Evolutionary conservation across 2,797 vertebrate species (phyloP).

Genomic region (Sebastes oblongus): DNA sequence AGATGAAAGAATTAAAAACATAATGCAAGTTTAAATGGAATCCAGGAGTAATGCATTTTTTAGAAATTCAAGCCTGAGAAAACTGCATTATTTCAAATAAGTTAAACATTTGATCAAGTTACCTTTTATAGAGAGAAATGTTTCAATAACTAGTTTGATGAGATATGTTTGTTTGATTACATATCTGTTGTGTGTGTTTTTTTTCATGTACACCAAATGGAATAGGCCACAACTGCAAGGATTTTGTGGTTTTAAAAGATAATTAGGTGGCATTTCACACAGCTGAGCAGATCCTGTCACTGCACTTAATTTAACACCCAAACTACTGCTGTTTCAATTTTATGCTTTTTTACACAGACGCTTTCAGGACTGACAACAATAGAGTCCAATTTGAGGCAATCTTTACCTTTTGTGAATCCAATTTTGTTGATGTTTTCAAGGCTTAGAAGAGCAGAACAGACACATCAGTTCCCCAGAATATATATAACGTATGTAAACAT

Average conservation of each 20-base stretch:
- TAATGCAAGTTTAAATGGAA: background rate
- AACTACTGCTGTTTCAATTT: background rate
- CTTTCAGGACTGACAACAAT: background rate
- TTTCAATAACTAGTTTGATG: background rate
- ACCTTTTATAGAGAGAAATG: too few species aligned
- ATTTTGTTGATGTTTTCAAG: background rate
- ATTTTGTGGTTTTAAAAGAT: background rate
- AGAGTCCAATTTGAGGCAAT: background rate
- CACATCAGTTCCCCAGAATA: background rate
- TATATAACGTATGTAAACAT: background rate
- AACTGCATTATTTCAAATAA: background rate
- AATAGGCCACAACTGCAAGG: background rate
- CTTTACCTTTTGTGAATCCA: background rate
- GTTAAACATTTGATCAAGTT: background rate
- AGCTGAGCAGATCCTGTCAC: background rate
- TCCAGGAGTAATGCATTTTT: background rate
- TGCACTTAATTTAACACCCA: background rate
- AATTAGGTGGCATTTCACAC: background rate
- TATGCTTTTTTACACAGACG: background rate
- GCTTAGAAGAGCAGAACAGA: background rate
- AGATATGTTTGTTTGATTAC: background rate
- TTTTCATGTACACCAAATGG: background rate
- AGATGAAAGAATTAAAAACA: constrained; percentile 30
- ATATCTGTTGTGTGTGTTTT: background rate
- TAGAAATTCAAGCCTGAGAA: background rate